phyloP scores from a whole-genome alignment of 2,113 vertebrate species.

The Neotragus moschatus region DNA sequence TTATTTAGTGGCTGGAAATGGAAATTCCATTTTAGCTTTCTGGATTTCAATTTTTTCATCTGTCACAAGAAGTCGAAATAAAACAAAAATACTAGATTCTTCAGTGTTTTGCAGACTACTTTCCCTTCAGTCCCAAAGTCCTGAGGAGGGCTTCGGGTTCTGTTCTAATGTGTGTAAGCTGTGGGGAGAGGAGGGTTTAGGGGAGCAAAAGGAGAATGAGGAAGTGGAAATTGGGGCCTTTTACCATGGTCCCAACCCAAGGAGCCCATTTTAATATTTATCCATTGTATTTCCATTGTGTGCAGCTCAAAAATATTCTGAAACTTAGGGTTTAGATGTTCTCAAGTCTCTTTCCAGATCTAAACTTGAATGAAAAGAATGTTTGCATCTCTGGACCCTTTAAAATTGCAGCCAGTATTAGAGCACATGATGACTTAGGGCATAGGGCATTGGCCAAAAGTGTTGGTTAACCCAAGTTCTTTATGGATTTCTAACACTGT shows the following conservation, averaged over 20 bases:
- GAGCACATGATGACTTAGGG: background rate
- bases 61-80: background rate
- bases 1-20: background rate
- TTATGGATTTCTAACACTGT: background rate
- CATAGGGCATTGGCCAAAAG: background rate
- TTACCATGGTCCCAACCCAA: background rate
- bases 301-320: background rate
- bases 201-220: background rate
- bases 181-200: fast-evolving
- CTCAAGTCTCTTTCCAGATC: background rate
- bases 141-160: background rate
- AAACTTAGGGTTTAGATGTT: background rate
- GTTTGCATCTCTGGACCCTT: background rate
- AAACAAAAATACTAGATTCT: background rate
- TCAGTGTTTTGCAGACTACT: background rate
- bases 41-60: background rate
- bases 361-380: background rate
- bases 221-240: background rate
- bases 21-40: background rate
- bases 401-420: background rate
- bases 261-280: background rate
- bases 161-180: background rate
- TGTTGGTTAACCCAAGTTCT: background rate
- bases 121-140: background rate
- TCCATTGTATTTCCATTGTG: background rate